These are phyloP conservation scores for Zingel zingel DNA, from an alignment of 2,113 vertebrate genomes.

Conservation along the genomic window DNA sequence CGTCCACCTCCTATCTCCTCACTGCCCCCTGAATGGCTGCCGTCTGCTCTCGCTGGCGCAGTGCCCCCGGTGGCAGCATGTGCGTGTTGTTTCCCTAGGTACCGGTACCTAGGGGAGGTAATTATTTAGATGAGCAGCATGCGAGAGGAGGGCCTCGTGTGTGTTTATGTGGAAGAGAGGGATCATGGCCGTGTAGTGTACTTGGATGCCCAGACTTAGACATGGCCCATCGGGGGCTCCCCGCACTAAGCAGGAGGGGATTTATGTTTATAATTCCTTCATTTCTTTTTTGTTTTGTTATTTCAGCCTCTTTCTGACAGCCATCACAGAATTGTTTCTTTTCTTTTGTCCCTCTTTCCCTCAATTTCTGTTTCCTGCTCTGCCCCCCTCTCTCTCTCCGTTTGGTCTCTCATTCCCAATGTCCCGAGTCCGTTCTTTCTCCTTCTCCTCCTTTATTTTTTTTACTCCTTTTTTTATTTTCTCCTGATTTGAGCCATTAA, in stretches of 20 bases:
- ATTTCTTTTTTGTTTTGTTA: not conserved
- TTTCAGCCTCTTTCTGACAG: not conserved
- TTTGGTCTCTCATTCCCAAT: constrained; percentile 8
- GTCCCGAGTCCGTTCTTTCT: not conserved
- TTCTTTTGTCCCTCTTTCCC: not conserved
- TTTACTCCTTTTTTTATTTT: not conserved
- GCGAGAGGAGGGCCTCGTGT: constrained; percentile 37
- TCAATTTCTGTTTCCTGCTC: constrained; percentile 6
- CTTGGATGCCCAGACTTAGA: constrained; percentile 38
- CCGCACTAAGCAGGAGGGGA: constrained; percentile 16
- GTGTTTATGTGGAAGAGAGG: constrained; percentile 20
- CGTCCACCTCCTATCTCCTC: constrained; percentile 32
- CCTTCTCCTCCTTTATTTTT: too few species aligned
- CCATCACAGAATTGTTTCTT: not conserved
- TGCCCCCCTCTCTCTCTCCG: constrained; percentile 6
- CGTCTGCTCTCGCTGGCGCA: constrained; percentile 75
- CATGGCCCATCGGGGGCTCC: constrained; percentile 10
- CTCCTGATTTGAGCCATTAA: constrained; percentile 17
- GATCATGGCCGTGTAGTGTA: constrained; percentile 34
- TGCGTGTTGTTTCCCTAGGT: constrained; percentile 58
- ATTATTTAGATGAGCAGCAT: constrained; percentile 77
- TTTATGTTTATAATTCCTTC: constrained; percentile 35
- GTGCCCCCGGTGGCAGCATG: constrained; percentile 70
- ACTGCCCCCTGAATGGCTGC: constrained; percentile 72
- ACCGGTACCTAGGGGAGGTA: constrained; percentile 79